Percentiles rank a stretch among this genome's conserved stretches.
phyloP scores from a whole-genome alignment of 2,113 vertebrate genomes.

The Eulacestoma nigropectus region DNA sequence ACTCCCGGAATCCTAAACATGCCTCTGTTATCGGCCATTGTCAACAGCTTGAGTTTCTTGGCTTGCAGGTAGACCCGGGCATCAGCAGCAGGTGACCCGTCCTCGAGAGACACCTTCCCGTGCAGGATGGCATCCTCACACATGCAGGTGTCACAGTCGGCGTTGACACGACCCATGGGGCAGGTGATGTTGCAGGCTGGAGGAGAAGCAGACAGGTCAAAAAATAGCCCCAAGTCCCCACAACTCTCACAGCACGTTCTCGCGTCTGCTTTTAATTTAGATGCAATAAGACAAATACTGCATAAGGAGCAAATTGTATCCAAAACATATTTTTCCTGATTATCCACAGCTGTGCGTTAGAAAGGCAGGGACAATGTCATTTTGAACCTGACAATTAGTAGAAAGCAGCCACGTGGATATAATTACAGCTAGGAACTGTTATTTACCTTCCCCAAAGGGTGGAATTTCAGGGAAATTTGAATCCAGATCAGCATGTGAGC shows the following conservation, averaged over 20 bases:
- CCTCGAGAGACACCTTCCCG: conserved; percentile 82
- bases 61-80: conserved; percentile 77
- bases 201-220: not conserved
- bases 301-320: not conserved
- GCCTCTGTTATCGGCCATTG: conserved; percentile 79
- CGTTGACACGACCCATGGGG: conserved; percentile 82
- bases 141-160: conserved; percentile 85
- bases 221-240: not conserved
- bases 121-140: conserved; percentile 84
- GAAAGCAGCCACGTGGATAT: conserved; percentile 39
- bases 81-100: conserved; percentile 77
- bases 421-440: conserved; percentile 15
- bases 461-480: not conserved
- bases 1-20: conserved; percentile 85
- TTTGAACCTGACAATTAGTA: conserved; percentile 18
- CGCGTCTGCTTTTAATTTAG: not conserved
- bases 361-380: not conserved
- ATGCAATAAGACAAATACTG: not conserved
- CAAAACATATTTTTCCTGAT: conserved; percentile 8
- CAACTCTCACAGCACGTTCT: rapidly evolving
- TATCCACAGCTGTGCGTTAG: not conserved
- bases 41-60: conserved; percentile 75
- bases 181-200: conserved; percentile 85
- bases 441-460: conserved; percentile 17
- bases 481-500: not conserved